phyloP scores from a whole-genome alignment of 2,888 invertebrate genomes.

The Zygogramma bicolorata region DNA sequence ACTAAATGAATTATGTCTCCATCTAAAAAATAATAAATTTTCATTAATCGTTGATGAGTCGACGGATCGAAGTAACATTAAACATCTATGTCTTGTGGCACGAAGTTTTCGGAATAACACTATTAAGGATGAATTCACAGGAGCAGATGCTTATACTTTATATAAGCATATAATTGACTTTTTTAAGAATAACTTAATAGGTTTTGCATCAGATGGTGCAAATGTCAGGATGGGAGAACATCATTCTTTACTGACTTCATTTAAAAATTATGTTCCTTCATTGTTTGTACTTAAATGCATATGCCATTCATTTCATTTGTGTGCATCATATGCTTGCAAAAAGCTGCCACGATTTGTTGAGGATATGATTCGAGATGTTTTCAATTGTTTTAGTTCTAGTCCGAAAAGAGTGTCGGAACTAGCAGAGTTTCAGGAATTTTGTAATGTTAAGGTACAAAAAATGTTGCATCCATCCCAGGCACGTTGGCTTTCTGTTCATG shows the following conservation, averaged over 20 bases:
- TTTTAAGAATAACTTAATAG: slow-evolving; percentile 38
- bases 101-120: background rate
- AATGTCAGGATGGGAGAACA: slow-evolving; percentile 58
- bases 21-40: slow-evolving; percentile 4
- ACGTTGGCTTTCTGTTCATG: slow-evolving; percentile 16
- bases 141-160: slow-evolving; percentile 7
- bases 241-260: slow-evolving; percentile 54
- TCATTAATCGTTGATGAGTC: slow-evolving; percentile 8
- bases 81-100: background rate
- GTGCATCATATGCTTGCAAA: slow-evolving; percentile 47
- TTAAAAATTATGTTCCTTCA: slow-evolving; percentile 55
- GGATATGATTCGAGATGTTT: slow-evolving; percentile 46
- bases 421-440: slow-evolving; percentile 26
- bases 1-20: background rate
- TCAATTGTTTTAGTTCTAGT: slow-evolving; percentile 47
- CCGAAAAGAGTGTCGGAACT: slow-evolving; percentile 40
- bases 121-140: background rate
- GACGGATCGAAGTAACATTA: background rate
- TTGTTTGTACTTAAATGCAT: slow-evolving; percentile 59
- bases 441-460: slow-evolving; percentile 3
- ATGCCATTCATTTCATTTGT: slow-evolving; percentile 50
- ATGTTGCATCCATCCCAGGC: slow-evolving; percentile 12
- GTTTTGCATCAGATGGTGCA: slow-evolving; percentile 61
- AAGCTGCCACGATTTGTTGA: slow-evolving; percentile 48
- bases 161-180: slow-evolving; percentile 8